A percentile compares a stretch with the other conserved stretches of the same genome.
Evolutionary conservation across 2,888 invertebrate species (phyloP).

Genomic region (Chirona hameri): DNA sequence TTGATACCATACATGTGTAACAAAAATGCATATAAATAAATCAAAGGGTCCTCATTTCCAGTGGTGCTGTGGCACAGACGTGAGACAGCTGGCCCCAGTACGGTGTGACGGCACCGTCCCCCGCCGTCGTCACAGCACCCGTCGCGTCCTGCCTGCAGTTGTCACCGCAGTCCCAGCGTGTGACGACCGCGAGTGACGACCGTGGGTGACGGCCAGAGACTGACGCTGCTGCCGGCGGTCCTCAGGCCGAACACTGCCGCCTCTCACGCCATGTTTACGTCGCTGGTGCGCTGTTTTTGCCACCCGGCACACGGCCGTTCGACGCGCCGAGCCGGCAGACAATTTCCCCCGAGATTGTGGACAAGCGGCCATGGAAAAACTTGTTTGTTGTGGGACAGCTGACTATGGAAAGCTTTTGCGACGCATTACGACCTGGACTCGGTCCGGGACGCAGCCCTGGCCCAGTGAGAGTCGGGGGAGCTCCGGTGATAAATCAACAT

Average conservation of each 20-base stretch:
- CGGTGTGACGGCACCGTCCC: too few relatives aligned
- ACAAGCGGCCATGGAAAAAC: slow-evolving; percentile 3
- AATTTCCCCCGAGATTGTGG: slow-evolving; percentile 2
- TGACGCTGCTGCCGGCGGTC: not conserved
- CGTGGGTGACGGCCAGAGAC: not conserved
- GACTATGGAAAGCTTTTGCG: not conserved
- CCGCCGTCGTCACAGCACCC: too few relatives aligned
- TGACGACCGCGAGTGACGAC: too few relatives aligned
- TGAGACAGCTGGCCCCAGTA: too few relatives aligned
- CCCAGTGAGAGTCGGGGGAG: not conserved
- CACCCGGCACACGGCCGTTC: not conserved
- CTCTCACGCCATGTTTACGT: slow-evolving; percentile 5
- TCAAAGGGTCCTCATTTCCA: too few relatives aligned
- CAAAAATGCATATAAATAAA: too few relatives aligned
- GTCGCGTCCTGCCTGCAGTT: too few relatives aligned
- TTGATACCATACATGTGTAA: too few relatives aligned
- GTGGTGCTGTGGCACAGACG: too few relatives aligned
- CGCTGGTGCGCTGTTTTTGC: not conserved
- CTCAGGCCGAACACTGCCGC: not conserved
- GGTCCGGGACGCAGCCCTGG: not conserved
- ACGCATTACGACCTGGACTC: not conserved
- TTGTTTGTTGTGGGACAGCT: slow-evolving; percentile 1
- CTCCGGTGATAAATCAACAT: not conserved
- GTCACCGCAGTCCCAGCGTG: too few relatives aligned
- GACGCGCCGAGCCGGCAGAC: not conserved